Percentiles rank a stretch among this genome's conserved stretches.
Evolutionary conservation across 2,113 vertebrate species (phyloP).

Genomic region (Sus scrofa): DNA sequence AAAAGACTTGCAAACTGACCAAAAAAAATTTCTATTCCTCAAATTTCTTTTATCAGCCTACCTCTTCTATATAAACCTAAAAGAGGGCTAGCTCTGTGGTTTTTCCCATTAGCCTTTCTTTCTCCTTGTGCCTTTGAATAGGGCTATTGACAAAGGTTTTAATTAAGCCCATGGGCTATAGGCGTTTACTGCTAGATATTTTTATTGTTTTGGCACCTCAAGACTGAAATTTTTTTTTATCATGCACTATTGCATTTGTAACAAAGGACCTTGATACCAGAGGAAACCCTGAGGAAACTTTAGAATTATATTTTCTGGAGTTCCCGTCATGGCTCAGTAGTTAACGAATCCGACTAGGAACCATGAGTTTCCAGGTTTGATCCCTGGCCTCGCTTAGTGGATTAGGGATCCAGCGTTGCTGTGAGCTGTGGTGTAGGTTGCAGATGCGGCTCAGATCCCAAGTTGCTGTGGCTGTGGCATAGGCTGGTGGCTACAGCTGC

Average conservation of each 20-base stretch:
- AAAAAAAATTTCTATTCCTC: background rate
- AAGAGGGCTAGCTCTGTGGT: background rate
- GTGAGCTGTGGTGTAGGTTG: no score
- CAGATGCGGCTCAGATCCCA: no score
- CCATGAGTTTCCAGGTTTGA: no score
- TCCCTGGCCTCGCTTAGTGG: no score
- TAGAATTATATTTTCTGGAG: background rate
- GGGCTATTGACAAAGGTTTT: background rate
- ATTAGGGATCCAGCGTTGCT: no score
- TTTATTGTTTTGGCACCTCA: background rate
- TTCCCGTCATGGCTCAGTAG: no score
- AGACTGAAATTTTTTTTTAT: slow-evolving; percentile 27
- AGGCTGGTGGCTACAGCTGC: no score
- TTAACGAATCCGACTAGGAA: no score
- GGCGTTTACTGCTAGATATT: background rate
- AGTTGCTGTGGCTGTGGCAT: no score
- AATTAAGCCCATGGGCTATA: background rate
- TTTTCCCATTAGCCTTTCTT: background rate
- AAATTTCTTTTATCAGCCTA: background rate
- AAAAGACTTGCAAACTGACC: background rate
- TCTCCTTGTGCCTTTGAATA: background rate
- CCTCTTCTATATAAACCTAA: background rate
- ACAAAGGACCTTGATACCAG: background rate
- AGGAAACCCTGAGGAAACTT: slow-evolving; percentile 47
- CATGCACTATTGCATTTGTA: background rate